A percentile compares a stretch with the other conserved stretches of the same genome.
These are phyloP conservation scores for Gobio occitaniae DNA, from an alignment of 2,797 vertebrate species.

Conservation along the genomic window DNA sequence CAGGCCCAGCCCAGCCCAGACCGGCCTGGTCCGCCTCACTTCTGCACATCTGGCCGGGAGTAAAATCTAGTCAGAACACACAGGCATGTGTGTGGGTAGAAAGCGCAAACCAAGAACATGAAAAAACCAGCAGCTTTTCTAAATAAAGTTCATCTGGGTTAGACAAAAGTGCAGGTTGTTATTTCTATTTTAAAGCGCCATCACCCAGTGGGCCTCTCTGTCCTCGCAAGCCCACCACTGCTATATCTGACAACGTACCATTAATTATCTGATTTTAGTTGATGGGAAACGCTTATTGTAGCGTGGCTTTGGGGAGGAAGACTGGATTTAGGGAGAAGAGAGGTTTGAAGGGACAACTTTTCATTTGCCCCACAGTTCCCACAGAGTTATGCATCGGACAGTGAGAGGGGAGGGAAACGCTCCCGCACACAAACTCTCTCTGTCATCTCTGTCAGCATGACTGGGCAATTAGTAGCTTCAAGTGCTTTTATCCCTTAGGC, in stretches of 20 bases:
- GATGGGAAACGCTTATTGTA: slow-evolving; percentile 51
- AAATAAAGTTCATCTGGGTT: slow-evolving; percentile 79
- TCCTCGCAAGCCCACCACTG: slow-evolving; percentile 49
- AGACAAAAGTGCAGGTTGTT: slow-evolving; percentile 78
- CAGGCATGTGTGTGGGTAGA: slow-evolving; percentile 76
- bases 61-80: slow-evolving; percentile 57
- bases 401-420: slow-evolving; percentile 11
- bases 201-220: slow-evolving; percentile 61
- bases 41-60: slow-evolving; percentile 78
- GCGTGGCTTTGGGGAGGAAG: slow-evolving; percentile 15
- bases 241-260: slow-evolving; percentile 63
- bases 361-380: slow-evolving; percentile 33
- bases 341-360: slow-evolving; percentile 20
- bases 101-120: slow-evolving; percentile 79
- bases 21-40: slow-evolving; percentile 64
- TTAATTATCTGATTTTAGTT: slow-evolving; percentile 77
- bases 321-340: background rate
- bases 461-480: slow-evolving; percentile 56
- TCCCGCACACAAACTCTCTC: slow-evolving; percentile 44
- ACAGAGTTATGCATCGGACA: slow-evolving; percentile 30
- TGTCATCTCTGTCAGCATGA: slow-evolving; percentile 57
- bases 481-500: slow-evolving; percentile 51
- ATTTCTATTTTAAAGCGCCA: slow-evolving; percentile 73
- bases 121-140: slow-evolving; percentile 78
- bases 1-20: background rate